Percentiles rank a stretch among this genome's conserved stretches.
phyloP scores from a whole-genome alignment of 2,113 vertebrate species.

The Genyomyrus donnyi region DNA sequence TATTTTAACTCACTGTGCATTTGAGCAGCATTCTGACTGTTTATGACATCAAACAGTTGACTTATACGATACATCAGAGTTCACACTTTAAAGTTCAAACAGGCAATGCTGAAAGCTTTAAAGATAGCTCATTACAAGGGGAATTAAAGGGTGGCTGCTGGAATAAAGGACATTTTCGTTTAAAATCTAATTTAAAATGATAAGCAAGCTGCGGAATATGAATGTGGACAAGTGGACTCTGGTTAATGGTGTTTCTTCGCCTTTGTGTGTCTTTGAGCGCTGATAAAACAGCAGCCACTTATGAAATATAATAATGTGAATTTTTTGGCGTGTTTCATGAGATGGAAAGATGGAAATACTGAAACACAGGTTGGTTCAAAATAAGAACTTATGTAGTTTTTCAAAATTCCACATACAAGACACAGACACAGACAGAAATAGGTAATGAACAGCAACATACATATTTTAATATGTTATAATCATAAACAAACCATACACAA shows the following conservation, averaged over 20 bases:
- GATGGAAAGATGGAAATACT: neutral
- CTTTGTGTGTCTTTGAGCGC: neutral
- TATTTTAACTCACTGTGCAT: neutral
- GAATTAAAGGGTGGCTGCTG: neutral
- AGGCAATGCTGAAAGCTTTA: neutral
- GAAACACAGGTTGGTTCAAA: neutral
- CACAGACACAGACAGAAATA: neutral
- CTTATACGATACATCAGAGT: neutral
- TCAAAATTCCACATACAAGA: neutral
- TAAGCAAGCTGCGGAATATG: neutral
- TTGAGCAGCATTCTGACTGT: neutral
- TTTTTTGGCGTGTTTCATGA: neutral
- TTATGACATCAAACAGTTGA: constrained; percentile 5
- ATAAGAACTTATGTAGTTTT: neutral
- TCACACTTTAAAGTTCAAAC: constrained; percentile 3
- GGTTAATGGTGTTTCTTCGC: neutral
- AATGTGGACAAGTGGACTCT: neutral
- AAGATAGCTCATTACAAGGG: neutral
- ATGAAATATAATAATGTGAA: neutral
- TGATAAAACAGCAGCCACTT: neutral
- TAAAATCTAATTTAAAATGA: constrained; percentile 5
- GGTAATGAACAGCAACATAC: neutral
- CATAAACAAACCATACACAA: neutral
- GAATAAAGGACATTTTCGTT: neutral
- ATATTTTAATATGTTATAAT: neutral